Evolutionary conservation across 2,888 invertebrate species (phyloP).

Genomic region (Abscondita cerata): DNA sequence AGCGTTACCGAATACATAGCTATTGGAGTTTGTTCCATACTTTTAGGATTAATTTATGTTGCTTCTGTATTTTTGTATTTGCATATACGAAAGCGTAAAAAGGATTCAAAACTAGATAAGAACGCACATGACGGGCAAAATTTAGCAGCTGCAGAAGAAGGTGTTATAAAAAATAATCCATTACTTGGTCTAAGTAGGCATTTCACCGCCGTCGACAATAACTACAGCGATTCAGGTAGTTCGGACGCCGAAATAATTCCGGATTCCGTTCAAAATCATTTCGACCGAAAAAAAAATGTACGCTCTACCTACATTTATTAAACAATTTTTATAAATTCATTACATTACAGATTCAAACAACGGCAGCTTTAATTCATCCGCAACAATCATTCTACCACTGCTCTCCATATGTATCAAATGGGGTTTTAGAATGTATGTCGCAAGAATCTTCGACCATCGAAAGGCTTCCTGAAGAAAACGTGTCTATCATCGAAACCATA

Average conservation of each 20-base stretch:
- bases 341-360: conserved; percentile 62
- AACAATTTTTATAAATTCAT: neutral
- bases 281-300: conserved; percentile 55
- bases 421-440: conserved; percentile 44
- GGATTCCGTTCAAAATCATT: conserved; percentile 56
- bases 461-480: conserved; percentile 82
- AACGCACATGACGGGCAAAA: conserved; percentile 49
- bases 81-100: conserved; percentile 73
- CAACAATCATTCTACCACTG: conserved; percentile 42
- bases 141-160: conserved; percentile 65
- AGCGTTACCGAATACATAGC: conserved; percentile 81
- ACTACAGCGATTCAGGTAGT: conserved; percentile 65
- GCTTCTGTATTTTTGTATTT: conserved; percentile 85
- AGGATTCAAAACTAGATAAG: conserved; percentile 46
- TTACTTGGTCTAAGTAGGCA: conserved; percentile 68
- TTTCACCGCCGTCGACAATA: conserved; percentile 64
- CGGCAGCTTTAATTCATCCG: conserved; percentile 78
- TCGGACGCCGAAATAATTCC: conserved; percentile 71
- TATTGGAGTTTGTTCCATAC: conserved; percentile 81
- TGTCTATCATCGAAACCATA: conserved; percentile 83
- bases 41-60: conserved; percentile 87
- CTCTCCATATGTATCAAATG: conserved; percentile 23
- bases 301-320: conserved; percentile 23
- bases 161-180: conserved; percentile 81
- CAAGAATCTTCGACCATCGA: conserved; percentile 62